Percentiles rank a stretch among this genome's conserved stretches.
Evolutionary conservation across 2,113 vertebrate species (phyloP).

Genomic region (Hucho hucho): DNA sequence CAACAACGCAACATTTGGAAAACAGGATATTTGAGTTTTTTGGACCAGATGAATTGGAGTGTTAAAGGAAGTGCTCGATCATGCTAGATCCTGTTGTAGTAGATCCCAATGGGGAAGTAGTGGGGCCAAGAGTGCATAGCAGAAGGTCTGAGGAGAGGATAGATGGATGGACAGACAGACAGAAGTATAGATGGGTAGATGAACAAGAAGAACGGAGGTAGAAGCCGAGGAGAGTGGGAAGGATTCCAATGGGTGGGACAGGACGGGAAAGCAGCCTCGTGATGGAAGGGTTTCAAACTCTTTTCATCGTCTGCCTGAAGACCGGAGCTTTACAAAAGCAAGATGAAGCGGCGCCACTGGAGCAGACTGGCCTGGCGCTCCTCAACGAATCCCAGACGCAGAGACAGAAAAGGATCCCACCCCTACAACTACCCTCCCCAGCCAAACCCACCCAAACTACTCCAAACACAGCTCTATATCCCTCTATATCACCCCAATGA

Average conservation of each 20-base stretch:
- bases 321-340: slow-evolving; percentile 70
- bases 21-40: not conserved
- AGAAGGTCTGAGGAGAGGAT: slow-evolving; percentile 28
- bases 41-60: slow-evolving; percentile 37
- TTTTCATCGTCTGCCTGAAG: slow-evolving; percentile 72
- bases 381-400: slow-evolving; percentile 56
- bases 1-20: not conserved
- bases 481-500: slow-evolving; percentile 8
- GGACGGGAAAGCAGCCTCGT: slow-evolving; percentile 60
- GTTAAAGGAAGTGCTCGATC: slow-evolving; percentile 51
- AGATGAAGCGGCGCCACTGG: slow-evolving; percentile 44
- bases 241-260: slow-evolving; percentile 61
- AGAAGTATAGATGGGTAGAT: slow-evolving; percentile 33
- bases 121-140: slow-evolving; percentile 48
- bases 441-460: slow-evolving; percentile 18
- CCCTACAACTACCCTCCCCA: slow-evolving; percentile 36
- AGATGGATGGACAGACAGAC: slow-evolving; percentile 6
- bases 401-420: slow-evolving; percentile 33
- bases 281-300: slow-evolving; percentile 72
- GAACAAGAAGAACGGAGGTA: slow-evolving; percentile 38
- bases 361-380: slow-evolving; percentile 67
- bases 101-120: slow-evolving; percentile 27
- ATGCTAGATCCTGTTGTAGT: slow-evolving; percentile 25
- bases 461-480: slow-evolving; percentile 29
- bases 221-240: slow-evolving; percentile 42